Base-by-base conservation (phyloP, 2,888 invertebrate species). In the Alviniconcha strummeri region DNA sequence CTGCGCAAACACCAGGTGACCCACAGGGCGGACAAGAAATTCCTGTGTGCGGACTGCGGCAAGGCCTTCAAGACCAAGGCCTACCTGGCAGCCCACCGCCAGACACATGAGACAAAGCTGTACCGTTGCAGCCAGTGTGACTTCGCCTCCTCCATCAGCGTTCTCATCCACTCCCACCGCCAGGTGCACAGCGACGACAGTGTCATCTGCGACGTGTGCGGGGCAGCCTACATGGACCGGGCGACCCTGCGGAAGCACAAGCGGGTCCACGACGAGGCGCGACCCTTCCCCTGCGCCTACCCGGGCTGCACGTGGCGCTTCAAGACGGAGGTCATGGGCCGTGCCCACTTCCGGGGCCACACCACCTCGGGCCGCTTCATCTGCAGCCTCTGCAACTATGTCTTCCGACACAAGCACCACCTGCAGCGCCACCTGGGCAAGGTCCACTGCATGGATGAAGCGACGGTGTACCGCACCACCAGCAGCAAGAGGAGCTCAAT, bases 291-390 rank as follows among this genome's bases (percentile, higher is more conserved):
- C 0, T 93, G 92, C 83, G 88, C 87, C 11, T 91, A 88, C 82
- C 89, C 89, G n/a, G 92, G 91, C 0, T 92, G 92, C 85, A 92
- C 92, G 0, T 92, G 91, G 92, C 79, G 92, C 17, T 93, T 93
- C 84, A 90, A 91, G 80, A 90, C 91, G 5, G 91, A 92, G 79
- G 86, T 89, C 5, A 91, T 91, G 90, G 91, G 92, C 83, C 86
- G 87, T 19, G 92, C 91, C 8, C 93, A 93, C 86, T 86, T 90
- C 15, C 86, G 89, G 17, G 89, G 89, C 7, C 93, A 93, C 85
- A 89, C 90, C 0, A 89, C 89, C 0, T 88, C 89, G 75, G 91
- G 91, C 0, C 91, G 91, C 83, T 93, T 92, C 85, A 86, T 88
- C 72, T 93, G 92, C 85, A 81, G 81, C 6, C 67, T 89, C 52